Evolutionary conservation across 2,888 invertebrate species (phyloP).

Genomic region (Myathropa florea): DNA sequence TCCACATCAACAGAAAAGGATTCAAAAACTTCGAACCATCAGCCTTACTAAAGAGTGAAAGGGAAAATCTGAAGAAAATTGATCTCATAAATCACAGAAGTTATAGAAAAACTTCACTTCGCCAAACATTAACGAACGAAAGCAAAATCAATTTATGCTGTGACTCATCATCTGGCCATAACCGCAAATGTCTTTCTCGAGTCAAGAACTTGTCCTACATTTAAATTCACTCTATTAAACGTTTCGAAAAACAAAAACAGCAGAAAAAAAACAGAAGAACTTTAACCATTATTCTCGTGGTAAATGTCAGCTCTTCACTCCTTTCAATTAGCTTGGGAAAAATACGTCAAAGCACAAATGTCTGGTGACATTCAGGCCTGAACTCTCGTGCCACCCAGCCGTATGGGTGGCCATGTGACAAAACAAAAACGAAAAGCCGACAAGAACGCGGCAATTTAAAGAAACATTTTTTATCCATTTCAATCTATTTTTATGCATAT

Average conservation of each 20-base stretch:
- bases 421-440: background rate
- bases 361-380: constrained; percentile 46
- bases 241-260: background rate
- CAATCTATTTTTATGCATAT: background rate
- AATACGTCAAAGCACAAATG: constrained; percentile 27
- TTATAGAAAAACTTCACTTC: too few species aligned
- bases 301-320: background rate
- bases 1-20: too few species aligned
- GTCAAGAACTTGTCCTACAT: background rate
- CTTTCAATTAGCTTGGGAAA: background rate
- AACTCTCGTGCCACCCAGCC: constrained; percentile 15
- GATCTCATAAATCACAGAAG: too few species aligned
- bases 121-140: too few species aligned
- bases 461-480: background rate
- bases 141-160: background rate
- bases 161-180: background rate
- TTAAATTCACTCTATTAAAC: background rate
- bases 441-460: background rate
- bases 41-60: too few species aligned
- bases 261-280: too few species aligned
- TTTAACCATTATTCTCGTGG: background rate
- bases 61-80: too few species aligned
- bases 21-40: too few species aligned
- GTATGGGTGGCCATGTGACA: background rate
- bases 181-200: background rate